These are phyloP conservation scores for Amiota minor DNA, from an alignment of 2,888 invertebrate genomes.

Conservation along the genomic window DNA sequence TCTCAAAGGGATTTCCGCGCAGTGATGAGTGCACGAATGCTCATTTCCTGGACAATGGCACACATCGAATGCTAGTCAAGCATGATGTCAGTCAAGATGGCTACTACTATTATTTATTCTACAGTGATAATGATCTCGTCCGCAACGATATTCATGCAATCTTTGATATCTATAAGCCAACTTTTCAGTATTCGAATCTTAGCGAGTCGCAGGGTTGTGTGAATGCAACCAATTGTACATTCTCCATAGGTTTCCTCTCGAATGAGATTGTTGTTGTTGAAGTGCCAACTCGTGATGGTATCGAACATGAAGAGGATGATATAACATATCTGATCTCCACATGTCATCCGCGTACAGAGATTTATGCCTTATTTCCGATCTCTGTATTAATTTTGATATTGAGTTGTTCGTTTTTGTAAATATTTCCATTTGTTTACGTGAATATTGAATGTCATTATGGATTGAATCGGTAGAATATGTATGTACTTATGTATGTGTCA, in stretches of 20 bases:
- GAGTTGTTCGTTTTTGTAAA: conserved; percentile 85
- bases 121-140: conserved; percentile 87
- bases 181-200: conserved; percentile 80
- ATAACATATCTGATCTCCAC: conserved; percentile 82
- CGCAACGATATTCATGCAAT: conserved; percentile 87
- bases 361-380: conserved; percentile 87
- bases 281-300: conserved; percentile 86
- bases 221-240: conserved; percentile 85
- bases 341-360: conserved; percentile 85
- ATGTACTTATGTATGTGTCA: background rate
- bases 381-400: conserved; percentile 83
- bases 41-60: conserved; percentile 80
- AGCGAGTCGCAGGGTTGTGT: conserved; percentile 77
- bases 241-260: conserved; percentile 81
- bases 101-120: conserved; percentile 92
- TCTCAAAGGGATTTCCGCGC: conserved; percentile 82
- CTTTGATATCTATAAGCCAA: conserved; percentile 89
- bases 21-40: conserved; percentile 81
- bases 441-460: background rate
- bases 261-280: conserved; percentile 88
- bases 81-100: conserved; percentile 85
- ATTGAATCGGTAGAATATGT: background rate
- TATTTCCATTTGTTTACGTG: background rate
- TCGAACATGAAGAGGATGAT: conserved; percentile 84
- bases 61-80: conserved; percentile 78